phyloP scores from a whole-genome alignment of 1,140 invertebrate genomes.

The Listronotus oregonensis region DNA sequence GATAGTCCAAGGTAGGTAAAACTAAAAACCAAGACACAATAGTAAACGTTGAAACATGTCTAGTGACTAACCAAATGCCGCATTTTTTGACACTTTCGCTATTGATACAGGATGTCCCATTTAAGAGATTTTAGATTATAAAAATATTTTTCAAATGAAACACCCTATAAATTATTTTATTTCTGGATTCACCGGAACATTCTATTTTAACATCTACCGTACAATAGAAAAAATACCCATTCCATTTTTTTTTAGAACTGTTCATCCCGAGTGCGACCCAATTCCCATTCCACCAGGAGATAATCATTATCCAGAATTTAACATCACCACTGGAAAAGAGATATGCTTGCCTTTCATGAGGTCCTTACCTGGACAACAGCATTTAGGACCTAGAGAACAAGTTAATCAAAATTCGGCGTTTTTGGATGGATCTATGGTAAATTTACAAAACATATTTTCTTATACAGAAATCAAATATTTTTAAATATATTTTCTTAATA shows the following conservation, averaged over 20 bases:
- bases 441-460: too few species aligned
- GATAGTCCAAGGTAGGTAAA: conserved; percentile 67
- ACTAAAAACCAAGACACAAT: background rate
- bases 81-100: too few species aligned
- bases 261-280: conserved; percentile 89
- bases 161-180: too few species aligned
- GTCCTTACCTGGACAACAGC: conserved; percentile 85
- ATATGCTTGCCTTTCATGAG: conserved; percentile 93
- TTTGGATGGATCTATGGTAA: conserved; percentile 73
- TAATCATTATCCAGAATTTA: conserved; percentile 82
- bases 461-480: too few species aligned
- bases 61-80: too few species aligned
- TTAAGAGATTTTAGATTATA: too few species aligned
- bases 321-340: conserved; percentile 76
- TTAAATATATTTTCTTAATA: too few species aligned
- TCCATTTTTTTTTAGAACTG: conserved; percentile 61
- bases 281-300: conserved; percentile 83
- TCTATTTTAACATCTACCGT: too few species aligned
- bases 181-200: too few species aligned
- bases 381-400: conserved; percentile 86
- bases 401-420: conserved; percentile 92
- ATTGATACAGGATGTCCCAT: background rate
- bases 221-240: too few species aligned
- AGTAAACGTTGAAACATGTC: background rate
- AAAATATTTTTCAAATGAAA: too few species aligned